Percentiles rank a stretch among this genome's conserved stretches.
These are phyloP conservation scores for Pachypsylla venusta DNA, from an alignment of 1,140 invertebrate species.

Conservation along the genomic window DNA sequence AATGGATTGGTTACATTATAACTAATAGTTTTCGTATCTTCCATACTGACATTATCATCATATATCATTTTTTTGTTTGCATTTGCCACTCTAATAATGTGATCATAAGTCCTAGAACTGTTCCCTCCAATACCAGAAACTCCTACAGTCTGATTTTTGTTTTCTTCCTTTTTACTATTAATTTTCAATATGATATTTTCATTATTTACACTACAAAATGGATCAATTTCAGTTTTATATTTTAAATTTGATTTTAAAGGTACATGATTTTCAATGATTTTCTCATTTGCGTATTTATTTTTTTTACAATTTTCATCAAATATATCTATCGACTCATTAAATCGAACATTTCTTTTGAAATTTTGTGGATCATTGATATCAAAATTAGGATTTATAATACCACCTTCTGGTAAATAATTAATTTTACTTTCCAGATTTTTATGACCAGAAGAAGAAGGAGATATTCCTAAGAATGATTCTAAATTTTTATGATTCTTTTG, in stretches of 20 bases:
- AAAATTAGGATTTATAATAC: neutral
- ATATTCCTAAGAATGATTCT: neutral
- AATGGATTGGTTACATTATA: too few species aligned
- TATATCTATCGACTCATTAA: neutral
- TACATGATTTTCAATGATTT: neutral
- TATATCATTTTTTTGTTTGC: too few species aligned
- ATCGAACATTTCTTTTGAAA: constrained; percentile 6
- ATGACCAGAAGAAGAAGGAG: neutral
- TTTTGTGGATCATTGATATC: constrained; percentile 2
- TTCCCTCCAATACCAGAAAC: too few species aligned
- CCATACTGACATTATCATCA: too few species aligned
- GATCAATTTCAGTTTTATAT: neutral
- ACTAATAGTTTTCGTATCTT: too few species aligned
- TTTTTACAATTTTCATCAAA: neutral
- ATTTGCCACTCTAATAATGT: too few species aligned
- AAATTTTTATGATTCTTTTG: neutral
- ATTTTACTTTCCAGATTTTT: constrained; percentile 1
- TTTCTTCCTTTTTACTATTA: too few species aligned
- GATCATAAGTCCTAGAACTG: too few species aligned
- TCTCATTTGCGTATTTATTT: neutral
- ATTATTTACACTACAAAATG: too few species aligned
- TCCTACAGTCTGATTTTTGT: too few species aligned
- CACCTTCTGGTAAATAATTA: constrained; percentile 2
- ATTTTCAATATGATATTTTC: too few species aligned
- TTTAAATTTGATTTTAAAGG: constrained; percentile 5